These are phyloP conservation scores for Muscicapa striata DNA, from an alignment of 2,797 vertebrate species.

Conservation along the genomic window DNA sequence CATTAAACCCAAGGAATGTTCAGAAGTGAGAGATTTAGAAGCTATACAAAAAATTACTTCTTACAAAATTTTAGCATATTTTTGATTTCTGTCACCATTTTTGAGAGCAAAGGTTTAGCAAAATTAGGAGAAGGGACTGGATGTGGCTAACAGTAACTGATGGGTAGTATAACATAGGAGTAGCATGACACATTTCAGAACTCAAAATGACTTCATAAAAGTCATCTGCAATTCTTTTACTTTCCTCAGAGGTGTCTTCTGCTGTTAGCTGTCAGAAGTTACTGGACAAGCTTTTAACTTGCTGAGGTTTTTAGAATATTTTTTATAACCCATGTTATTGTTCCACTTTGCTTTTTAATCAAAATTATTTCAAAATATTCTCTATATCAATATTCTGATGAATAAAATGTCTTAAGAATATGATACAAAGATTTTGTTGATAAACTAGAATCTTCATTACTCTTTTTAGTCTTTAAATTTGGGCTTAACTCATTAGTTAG, in stretches of 20 bases:
- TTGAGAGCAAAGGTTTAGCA: neutral
- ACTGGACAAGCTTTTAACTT: neutral
- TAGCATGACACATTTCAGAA: neutral
- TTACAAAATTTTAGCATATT: neutral
- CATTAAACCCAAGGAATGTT: neutral
- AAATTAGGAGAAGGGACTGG: neutral
- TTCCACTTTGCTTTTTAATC: neutral
- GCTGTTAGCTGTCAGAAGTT: neutral
- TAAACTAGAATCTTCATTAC: neutral
- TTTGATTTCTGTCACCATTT: neutral
- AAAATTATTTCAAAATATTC: neutral
- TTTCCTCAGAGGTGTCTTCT: neutral
- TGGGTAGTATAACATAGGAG: neutral
- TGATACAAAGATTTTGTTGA: neutral
- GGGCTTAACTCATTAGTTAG: neutral
- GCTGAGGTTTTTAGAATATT: neutral
- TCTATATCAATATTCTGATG: neutral
- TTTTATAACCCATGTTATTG: neutral
- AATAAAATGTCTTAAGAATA: neutral
- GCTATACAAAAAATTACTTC: neutral
- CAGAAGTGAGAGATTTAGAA: neutral
- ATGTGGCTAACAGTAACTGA: neutral
- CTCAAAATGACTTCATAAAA: neutral
- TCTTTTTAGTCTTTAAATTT: neutral
- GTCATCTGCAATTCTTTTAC: neutral